Base-by-base conservation (phyloP, 2,113 vertebrate genomes). In the Penelope pileata region DNA sequence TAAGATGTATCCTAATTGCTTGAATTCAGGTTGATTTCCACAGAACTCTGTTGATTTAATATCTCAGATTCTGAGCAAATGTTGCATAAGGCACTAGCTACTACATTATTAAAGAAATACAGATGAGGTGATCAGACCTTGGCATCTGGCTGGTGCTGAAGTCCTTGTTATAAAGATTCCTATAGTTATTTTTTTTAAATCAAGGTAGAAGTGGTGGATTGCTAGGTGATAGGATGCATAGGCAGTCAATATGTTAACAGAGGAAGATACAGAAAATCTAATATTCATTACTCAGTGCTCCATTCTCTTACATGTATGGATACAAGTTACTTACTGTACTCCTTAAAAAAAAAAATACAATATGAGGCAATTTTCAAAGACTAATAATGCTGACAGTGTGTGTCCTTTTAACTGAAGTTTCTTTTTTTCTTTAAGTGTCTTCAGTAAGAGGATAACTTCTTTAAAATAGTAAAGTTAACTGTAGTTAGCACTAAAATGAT, bases 391-490 rank as follows among this genome's bases (percentile, higher is more conserved):
- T 94, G 82, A 67, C 91, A 74, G 75, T 85, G 56, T 86, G 72
- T 86, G 50, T 95, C 72, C 87, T 96, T 96, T 96, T 81, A 86
- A 83, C 54, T 67, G 60, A 90, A 91, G 50, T 77, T 24, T 76
- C 4, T 26, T 69, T 81, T 92, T 87, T 94, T 64, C 38, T 77
- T 83, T 75, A 48, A 9, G 21, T 91, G 70, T 86, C 30, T 91
- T 92, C 79, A 90, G 64, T 63, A 70, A 91, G 60, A 91, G 32
- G 48, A 26, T 72, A 83, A 81, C 68, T 83, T 95, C 72, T 96
- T 90, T 78, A 83, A 94, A 96, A 97, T 85, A 89, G 78, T 78
- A 87, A 91, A 93, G 36, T 88, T 96, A 96, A 93, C 93, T 86
- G 86, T 86, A 95, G 91, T 73, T 85, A 89, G 86, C 50, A 56